Evolutionary conservation across 2,113 vertebrate species (phyloP), one percentile per base, ranked within the genome.

Genomic region (Osmerus mordax): DNA sequence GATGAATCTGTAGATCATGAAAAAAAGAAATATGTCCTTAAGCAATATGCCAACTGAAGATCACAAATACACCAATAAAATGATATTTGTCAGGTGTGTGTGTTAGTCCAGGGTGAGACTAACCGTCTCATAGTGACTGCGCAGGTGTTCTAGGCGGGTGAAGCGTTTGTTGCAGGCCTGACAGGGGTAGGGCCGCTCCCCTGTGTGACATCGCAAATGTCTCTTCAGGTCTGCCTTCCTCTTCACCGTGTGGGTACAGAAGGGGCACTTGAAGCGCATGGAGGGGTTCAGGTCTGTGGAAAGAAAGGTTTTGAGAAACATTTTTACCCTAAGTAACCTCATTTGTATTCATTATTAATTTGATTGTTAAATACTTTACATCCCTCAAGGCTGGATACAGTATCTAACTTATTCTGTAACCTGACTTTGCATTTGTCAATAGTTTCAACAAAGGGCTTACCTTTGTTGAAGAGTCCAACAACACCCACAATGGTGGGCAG

Each of bases 151-250:
- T 19, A 99, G 92, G 74, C 97, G 91, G 77, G 97, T 97, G 56
- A 99, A 99, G 36, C 97, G 93, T 78, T 99, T 99, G 6, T 95
- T 97, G 78, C 97, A 99, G 0, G 96, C 96, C 84, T 98, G 96
- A 3, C 97, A 99, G 0, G 96, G 97, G 79, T 98, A 99, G 0
- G 97, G 97, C 69, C 97, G 89, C 85, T 99, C 97, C 12, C 97
- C 97, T 0, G 97, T 99, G 29, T 99, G 97, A 64, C 96, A 99
- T 52, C 97, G 96, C 16, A 99, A 91, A 87, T 99, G 97, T 11
- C 97, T 94, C 88, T 99, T 99, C 7, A 99, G 92, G 87, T 99
- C 97, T 0, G 97, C 96, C 85, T 99, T 99, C 76, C 97, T 93
- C 80, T 99, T 99, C 71, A 99, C 97, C 71, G 97, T 96, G 0